Conservation (phyloP, 2,797 vertebrate species). For the Anisognathus igniventris region DNA sequence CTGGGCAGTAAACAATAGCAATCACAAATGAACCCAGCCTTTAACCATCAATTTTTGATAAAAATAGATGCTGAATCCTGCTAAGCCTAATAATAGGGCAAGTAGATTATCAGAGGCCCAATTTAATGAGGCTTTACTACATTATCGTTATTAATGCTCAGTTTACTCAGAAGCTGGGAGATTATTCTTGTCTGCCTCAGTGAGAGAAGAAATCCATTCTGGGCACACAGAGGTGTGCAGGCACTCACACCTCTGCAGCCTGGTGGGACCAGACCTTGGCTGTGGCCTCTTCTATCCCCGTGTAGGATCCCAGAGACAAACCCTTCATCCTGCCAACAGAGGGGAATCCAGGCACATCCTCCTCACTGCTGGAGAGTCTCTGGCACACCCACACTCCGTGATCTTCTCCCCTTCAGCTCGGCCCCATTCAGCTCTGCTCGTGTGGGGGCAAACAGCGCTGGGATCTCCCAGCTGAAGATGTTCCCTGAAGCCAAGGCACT, state of each 20-base stretch:
- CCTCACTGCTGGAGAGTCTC: not conserved
- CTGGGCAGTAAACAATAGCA: slow-evolving; percentile 20
- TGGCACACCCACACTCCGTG: accelerated
- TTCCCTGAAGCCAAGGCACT: not conserved
- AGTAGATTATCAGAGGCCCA: slow-evolving; percentile 58
- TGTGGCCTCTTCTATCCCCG: not conserved
- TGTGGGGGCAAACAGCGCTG: accelerated
- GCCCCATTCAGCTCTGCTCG: not conserved
- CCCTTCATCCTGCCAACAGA: not conserved
- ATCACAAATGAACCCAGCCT: slow-evolving; percentile 11
- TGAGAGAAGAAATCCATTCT: slow-evolving; percentile 23
- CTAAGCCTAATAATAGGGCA: slow-evolving; percentile 61
- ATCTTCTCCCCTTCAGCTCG: not conserved
- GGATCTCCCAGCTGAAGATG: not conserved
- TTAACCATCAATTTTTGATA: slow-evolving; percentile 44
- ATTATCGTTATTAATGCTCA: slow-evolving; percentile 56
- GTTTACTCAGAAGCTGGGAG: slow-evolving; percentile 29
- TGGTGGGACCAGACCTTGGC: accelerated
- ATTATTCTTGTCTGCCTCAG: slow-evolving; percentile 29
- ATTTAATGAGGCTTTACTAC: slow-evolving; percentile 62
- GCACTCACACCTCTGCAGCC: not conserved
- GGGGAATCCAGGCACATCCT: not conserved
- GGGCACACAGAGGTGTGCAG: not conserved
- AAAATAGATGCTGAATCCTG: slow-evolving; percentile 60
- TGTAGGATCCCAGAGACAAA: not conserved